Base-by-base conservation (phyloP, 1,140 invertebrate genomes). In the Tetraneura akinire region DNA sequence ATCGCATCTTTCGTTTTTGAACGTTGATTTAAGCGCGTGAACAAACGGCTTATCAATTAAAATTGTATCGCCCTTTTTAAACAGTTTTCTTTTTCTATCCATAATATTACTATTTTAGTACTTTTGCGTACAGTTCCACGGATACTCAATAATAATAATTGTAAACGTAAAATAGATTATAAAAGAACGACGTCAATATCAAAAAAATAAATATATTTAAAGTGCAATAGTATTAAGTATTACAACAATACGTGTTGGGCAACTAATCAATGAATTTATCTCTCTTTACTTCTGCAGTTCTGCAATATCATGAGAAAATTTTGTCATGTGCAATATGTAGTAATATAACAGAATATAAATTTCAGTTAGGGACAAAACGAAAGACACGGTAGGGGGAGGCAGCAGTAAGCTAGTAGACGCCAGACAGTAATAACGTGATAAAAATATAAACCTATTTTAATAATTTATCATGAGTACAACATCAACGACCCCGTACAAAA, bases 1-100 rank as follows among this genome's bases (percentile, higher is more conserved):
- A 83, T 91, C 90, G 84, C 91, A 92, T 80, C 86, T 84, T 82
- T 88, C 86, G 64, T 87, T 86, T 73, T 87, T 87, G 80, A 87
- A 86, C 82, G 89, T 88, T 0, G 88, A 89, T 83, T 87, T 88
- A 0, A 92, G 84, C 3, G 88, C 85, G 83, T 87, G 90, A 21
- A 86, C 88, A 84, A 91, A 92, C 5, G 91, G 91, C 83, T 89
- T 87, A 53, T 89, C 87, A 11, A 45, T 55, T 14, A 83, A 51
- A 62, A 82, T 71, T 5, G 57, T 80, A n/a, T 81, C 81, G 0
- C 82, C 82, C 78, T 42, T 78, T 23, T 45, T 68, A 55, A 42
- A 60, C 14, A n/a, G 10, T 47, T 78, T 78, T 47, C 3, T 60
- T 62, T 47, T 60, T 78, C 47, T 78, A n/a, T 78, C 53, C 74